Base-by-base conservation (phyloP, 2,113 vertebrate genomes). In the Hippocampus zosterae region DNA sequence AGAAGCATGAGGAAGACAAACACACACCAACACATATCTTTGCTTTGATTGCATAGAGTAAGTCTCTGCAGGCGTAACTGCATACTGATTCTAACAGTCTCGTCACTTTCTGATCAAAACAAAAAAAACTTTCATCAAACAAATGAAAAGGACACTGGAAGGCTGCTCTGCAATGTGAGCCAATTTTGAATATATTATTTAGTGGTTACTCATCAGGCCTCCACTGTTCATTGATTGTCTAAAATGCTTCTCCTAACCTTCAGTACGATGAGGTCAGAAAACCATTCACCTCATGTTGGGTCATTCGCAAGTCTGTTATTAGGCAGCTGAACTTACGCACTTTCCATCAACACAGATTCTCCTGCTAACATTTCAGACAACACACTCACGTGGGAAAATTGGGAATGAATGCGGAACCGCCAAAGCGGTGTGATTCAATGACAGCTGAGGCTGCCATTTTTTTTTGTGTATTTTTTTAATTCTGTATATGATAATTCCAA, bases 81-180 rank as follows among this genome's bases (percentile, higher is more conserved):
- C 62, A 70, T 48, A 23, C 23, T 19, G 69, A 73, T 68, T 70
- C 57, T 48, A 74, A 48, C 76, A 57, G 48, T 60, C 6, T 67
- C 42, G 56, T 64, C 70, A 19, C 69, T 46, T 3, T 6, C 41
- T 64, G 3, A 57, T 46, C 68, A 21, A 21, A 70, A 67, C 59
- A 70, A 46, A 1, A 67, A 53, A 41, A 18, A 27, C 13, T 44
- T 13, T 44, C 2, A 44, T 48, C 3, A 53, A 8, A 19, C 65
- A 75, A 66, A 79, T 19, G 9, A n/a, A 55, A 40, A 69, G 57
- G 4, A 60, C 67, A 76, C 40, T 63, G 69, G 67, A 89, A 85
- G 84, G 87, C 81, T 82, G 72, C 83, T 29, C 52, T 74, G 79
- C 79, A 86, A 82, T 79, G 81, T 81, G 62, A 84, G 88, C 83